phyloP scores from a whole-genome alignment of 2,888 invertebrate species.

The Drosophila robusta region DNA sequence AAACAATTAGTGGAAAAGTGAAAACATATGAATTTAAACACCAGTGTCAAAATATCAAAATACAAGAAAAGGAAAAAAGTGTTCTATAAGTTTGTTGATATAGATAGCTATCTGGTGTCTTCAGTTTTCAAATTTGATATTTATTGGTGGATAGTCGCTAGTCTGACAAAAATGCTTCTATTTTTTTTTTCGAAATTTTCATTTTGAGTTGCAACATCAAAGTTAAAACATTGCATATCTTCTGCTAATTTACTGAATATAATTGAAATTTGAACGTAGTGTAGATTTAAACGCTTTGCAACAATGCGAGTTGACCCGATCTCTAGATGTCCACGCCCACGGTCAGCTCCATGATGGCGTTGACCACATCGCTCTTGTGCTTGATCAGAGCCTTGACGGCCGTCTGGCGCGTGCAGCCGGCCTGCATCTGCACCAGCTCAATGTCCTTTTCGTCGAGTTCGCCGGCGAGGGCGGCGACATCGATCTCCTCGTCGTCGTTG shows the following conservation, averaged over 20 bases:
- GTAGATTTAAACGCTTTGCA: not conserved
- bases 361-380: conserved; percentile 65
- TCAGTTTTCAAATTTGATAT: not conserved
- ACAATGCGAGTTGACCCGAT: not conserved
- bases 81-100: no score
- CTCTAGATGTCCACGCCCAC: conserved; percentile 15
- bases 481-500: conserved; percentile 8
- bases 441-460: conserved; percentile 57
- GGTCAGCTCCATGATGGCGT: conserved; percentile 69
- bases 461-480: conserved; percentile 4
- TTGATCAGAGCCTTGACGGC: conserved; percentile 55
- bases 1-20: no score
- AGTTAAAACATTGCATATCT: not conserved
- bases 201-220: not conserved
- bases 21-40: no score
- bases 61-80: no score
- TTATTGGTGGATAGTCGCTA: not conserved
- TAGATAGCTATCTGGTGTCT: no score
- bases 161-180: not conserved
- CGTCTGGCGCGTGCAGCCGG: conserved; percentile 52
- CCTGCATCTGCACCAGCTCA: conserved; percentile 64
- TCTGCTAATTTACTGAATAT: not conserved
- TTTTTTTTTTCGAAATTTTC: not conserved
- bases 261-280: not conserved
- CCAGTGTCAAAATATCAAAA: no score